Evolutionary conservation across 2,797 vertebrate species (phyloP), one percentile per base, ranked within the genome.

Genomic region (Nyctalus aviator): DNA sequence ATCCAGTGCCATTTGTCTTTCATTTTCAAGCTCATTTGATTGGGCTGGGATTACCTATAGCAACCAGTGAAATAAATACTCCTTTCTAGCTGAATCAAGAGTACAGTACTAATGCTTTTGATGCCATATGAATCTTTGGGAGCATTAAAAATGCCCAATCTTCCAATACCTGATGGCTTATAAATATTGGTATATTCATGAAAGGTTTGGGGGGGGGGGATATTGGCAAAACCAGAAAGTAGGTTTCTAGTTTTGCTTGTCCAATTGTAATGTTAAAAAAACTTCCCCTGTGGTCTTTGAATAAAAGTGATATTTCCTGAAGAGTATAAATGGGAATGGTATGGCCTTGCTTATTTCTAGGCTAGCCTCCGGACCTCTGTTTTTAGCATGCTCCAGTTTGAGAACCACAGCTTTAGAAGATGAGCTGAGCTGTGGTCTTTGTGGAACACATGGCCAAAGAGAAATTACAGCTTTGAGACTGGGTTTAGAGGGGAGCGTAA

Each of bases 401-500:
- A 81, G 62, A 41, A 84, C 21, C 11, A 1, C 14, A 32, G 18
- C n/a, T 69, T 73, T 88, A 32, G 68, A 90, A 90, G 14, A 50
- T 81, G 35, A 79, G 12, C 50, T 48, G 57, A 25, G 20, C 27
- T 94, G 35, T 88, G 57, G 27, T 69, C 25, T 90, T 78, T 30
- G 32, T 72, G 46, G 17, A 82, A 30, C n/a, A 71, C 14, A 48
- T 1, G 7, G 15, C 5, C 68, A 94, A 66, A 77, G 44, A 68
- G 66, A 93, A 93, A 95, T 96, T 81, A 57, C 3, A 93, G 21
- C 14, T 11, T 82, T 64, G n/a, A 59, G 27, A 50, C 6, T 59
- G 37, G n/a, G 44, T 93, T 62, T 32, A 62, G 55, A 88, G 23
- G 20, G 30, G 8, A 72, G 14, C 0, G 13, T 79, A 71, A 75